Conservation (phyloP, 2,888 invertebrate species). For the Melanargia galathea region DNA sequence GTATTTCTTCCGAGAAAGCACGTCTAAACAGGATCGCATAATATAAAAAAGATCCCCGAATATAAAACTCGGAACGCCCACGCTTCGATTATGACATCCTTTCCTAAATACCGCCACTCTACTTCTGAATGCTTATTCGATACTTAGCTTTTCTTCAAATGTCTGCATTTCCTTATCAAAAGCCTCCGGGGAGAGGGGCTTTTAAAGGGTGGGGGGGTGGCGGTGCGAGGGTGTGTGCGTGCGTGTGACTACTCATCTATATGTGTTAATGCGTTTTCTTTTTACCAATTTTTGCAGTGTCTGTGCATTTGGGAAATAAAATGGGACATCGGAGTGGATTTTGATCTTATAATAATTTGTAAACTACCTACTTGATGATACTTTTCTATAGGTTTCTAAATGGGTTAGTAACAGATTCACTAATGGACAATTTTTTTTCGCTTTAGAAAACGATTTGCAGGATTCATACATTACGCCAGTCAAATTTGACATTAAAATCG, state of each 20-base stretch:
- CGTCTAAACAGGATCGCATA: conserved; percentile 4
- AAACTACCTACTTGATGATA: too few relatives aligned
- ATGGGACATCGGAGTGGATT: background rate
- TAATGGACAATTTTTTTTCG: too few relatives aligned
- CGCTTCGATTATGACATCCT: conserved; percentile 60
- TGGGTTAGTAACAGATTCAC: too few relatives aligned
- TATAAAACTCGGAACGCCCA: conserved; percentile 38
- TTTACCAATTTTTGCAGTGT: conserved; percentile 79
- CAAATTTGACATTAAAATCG: too few relatives aligned
- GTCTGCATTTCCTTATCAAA: conserved; percentile 83
- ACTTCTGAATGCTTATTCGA: conserved; percentile 69
- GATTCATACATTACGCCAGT: too few relatives aligned
- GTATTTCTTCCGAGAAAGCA: conserved; percentile 8
- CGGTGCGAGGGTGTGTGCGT: conserved; percentile 52
- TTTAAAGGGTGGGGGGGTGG: conserved; percentile 64
- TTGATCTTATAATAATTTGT: background rate
- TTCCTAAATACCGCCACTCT: conserved; percentile 63
- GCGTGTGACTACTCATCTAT: conserved; percentile 78
- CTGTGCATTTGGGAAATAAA: conserved; percentile 41
- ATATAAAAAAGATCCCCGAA: conserved; percentile 33
- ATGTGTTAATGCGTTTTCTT: conserved; percentile 83
- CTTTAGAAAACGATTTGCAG: too few relatives aligned
- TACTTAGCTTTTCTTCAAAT: conserved; percentile 81
- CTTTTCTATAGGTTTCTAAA: too few relatives aligned
- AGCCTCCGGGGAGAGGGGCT: conserved; percentile 67